A percentile compares a stretch with the other conserved stretches of the same genome.
phyloP scores from a whole-genome alignment of 2,113 vertebrate genomes.

The Gallinago media region DNA sequence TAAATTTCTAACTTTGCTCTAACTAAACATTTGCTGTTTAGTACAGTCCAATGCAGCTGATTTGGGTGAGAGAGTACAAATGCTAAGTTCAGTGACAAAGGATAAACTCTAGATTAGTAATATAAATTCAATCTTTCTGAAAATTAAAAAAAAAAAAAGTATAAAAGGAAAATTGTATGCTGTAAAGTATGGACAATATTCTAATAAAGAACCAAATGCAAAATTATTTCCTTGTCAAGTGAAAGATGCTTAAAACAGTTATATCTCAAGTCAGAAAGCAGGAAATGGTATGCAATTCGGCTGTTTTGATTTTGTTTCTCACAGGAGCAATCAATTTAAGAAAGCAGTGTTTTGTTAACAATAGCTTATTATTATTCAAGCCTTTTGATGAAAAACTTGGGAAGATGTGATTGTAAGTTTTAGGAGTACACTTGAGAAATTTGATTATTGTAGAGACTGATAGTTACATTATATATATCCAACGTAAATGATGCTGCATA shows the following conservation, averaged over 20 bases:
- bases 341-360: background rate
- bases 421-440: background rate
- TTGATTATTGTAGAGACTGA: background rate
- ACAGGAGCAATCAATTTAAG: background rate
- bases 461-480: background rate
- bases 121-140: background rate
- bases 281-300: background rate
- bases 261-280: background rate
- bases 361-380: constrained; percentile 19
- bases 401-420: background rate
- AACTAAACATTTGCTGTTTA: background rate
- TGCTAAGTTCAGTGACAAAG: background rate
- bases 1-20: background rate
- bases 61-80: background rate
- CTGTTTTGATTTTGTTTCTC: constrained; percentile 10
- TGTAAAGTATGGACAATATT: background rate
- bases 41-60: background rate
- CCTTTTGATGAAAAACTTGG: constrained; percentile 10
- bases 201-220: background rate
- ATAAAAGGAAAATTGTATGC: background rate
- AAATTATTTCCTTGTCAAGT: background rate
- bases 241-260: background rate
- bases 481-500: background rate
- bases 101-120: background rate
- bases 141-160: background rate